Percentiles rank a stretch among this genome's conserved stretches.
Conservation (phyloP, 2,113 vertebrate genomes). For the human (Homo sapiens) region GRCh38 chr3:174756501-174757000, state of each 20-base stretch:
- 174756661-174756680: not conserved
- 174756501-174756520: constrained; percentile 33
- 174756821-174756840: not conserved
- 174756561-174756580: constrained; percentile 47
- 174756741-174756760: not conserved
- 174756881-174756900: not conserved
- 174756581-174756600: not conserved
- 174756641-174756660: not conserved
- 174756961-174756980: not conserved
- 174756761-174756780: not conserved
- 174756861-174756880: not conserved
- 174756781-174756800: not conserved
- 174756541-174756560: constrained; percentile 30
- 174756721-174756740: not conserved
- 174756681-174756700: not conserved
- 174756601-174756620: not conserved
- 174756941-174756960: not conserved
- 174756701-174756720: not conserved
- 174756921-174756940: not conserved
- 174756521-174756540: constrained; percentile 46
- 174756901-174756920: not conserved
- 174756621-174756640: not conserved
- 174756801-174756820: not conserved
- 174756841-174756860: not conserved
- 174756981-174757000: not conserved